Evolutionary conservation across 2,888 invertebrate species (phyloP).

Genomic region (Plemyria rubiginata): DNA sequence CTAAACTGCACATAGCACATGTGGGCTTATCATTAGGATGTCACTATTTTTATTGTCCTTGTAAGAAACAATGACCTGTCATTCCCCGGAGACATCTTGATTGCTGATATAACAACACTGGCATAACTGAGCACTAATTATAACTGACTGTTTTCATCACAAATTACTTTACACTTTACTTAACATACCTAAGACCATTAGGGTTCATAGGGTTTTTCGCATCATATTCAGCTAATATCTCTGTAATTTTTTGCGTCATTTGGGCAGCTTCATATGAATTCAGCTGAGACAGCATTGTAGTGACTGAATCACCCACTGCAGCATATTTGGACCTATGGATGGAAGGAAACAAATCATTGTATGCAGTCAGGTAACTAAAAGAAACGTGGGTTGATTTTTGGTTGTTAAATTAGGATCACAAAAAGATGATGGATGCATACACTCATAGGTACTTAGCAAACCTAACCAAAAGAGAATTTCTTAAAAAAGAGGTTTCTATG

Average conservation of each 20-base stretch:
- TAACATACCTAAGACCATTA: slow-evolving; percentile 46
- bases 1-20: neutral
- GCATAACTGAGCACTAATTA: no score
- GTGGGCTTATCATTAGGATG: neutral
- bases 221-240: slow-evolving; percentile 68
- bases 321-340: slow-evolving; percentile 54
- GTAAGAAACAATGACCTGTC: no score
- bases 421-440: no score
- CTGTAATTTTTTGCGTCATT: slow-evolving; percentile 64
- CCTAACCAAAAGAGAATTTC: no score
- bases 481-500: no score
- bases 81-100: neutral
- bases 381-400: no score
- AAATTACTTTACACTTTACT: neutral
- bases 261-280: slow-evolving; percentile 66
- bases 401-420: no score
- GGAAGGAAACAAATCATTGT: neutral
- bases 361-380: no score
- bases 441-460: no score
- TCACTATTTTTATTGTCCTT: no score
- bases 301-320: slow-evolving; percentile 59
- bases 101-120: neutral
- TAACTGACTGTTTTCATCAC: neutral
- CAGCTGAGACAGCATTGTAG: slow-evolving; percentile 63
- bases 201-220: slow-evolving; percentile 69